phyloP scores from a whole-genome alignment of 1,140 invertebrate species.

The Vollenhovia emeryi region DNA sequence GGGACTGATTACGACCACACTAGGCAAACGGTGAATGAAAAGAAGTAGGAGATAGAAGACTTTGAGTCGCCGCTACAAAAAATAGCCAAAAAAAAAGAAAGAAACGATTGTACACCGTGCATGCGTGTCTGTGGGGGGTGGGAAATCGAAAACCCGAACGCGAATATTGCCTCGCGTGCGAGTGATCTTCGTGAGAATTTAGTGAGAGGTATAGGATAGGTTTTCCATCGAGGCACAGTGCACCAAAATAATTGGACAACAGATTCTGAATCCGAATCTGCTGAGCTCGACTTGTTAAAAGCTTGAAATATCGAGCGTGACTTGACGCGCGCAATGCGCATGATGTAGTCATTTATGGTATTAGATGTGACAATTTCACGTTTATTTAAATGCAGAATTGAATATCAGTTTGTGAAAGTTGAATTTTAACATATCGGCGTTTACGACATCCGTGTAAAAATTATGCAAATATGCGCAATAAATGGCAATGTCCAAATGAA shows the following conservation, averaged over 20 bases:
- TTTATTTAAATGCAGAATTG: not conserved
- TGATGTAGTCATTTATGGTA: not conserved
- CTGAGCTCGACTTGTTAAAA: not conserved
- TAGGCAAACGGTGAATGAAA: constrained; percentile 13
- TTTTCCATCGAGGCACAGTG: constrained; percentile 5
- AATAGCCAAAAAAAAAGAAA: constrained; percentile 54
- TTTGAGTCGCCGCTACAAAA: constrained; percentile 56
- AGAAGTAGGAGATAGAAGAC: constrained; percentile 14
- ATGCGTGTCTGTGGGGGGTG: constrained; percentile 9
- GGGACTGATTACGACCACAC: constrained; percentile 64
- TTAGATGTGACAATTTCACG: not conserved
- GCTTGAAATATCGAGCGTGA: not conserved
- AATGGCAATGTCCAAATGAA: not conserved
- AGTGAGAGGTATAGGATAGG: not conserved
- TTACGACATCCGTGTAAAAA: not conserved
- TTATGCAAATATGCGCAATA: not conserved
- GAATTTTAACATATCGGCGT: not conserved
- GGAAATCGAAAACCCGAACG: constrained; percentile 55
- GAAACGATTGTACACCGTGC: constrained; percentile 47
- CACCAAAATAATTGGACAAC: constrained; percentile 28
- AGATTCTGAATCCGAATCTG: not conserved
- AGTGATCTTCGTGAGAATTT: constrained; percentile 56
- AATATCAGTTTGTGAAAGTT: not conserved
- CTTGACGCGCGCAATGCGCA: not conserved
- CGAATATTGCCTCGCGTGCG: constrained; percentile 48